These are phyloP conservation scores for Elysia crispata DNA, from an alignment of 2,888 invertebrate species.

Conservation along the genomic window DNA sequence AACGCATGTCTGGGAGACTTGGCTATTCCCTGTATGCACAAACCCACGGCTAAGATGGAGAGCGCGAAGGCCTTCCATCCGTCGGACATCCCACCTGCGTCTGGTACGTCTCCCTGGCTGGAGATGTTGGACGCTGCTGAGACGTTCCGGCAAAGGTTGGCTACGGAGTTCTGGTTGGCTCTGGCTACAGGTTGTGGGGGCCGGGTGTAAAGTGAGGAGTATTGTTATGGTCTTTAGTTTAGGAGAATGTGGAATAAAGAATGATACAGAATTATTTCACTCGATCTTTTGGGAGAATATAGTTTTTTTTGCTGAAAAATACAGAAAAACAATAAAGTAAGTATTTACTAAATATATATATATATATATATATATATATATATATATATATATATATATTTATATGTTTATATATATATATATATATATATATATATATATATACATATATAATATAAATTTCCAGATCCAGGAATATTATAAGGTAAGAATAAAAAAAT, in stretches of 20 bases:
- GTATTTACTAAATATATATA: too few relatives aligned
- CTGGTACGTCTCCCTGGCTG: background rate
- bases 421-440: slow-evolving; percentile 4
- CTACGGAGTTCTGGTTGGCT: background rate
- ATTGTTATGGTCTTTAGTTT: background rate
- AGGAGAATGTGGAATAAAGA: too few relatives aligned
- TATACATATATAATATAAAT: background rate
- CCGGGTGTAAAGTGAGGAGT: background rate
- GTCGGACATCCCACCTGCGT: slow-evolving; percentile 38
- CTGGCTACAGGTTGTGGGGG: background rate
- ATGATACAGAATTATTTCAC: too few relatives aligned
- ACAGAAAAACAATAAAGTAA: too few relatives aligned
- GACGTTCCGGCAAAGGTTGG: background rate
- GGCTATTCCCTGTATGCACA: slow-evolving; percentile 66
- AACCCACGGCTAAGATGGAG: slow-evolving; percentile 57
- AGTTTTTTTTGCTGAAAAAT: too few relatives aligned
- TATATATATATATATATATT: slow-evolving; percentile 1
- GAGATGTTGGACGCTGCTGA: background rate
- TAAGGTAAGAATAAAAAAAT: background rate
- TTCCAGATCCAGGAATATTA: background rate
- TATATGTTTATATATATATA: slow-evolving; percentile 1
- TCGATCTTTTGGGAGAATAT: too few relatives aligned
- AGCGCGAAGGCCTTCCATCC: slow-evolving; percentile 50
- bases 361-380: too few relatives aligned
- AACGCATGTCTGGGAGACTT: slow-evolving; percentile 65